phyloP scores from a whole-genome alignment of 2,888 invertebrate species.

The Subacronicta megacephala region DNA sequence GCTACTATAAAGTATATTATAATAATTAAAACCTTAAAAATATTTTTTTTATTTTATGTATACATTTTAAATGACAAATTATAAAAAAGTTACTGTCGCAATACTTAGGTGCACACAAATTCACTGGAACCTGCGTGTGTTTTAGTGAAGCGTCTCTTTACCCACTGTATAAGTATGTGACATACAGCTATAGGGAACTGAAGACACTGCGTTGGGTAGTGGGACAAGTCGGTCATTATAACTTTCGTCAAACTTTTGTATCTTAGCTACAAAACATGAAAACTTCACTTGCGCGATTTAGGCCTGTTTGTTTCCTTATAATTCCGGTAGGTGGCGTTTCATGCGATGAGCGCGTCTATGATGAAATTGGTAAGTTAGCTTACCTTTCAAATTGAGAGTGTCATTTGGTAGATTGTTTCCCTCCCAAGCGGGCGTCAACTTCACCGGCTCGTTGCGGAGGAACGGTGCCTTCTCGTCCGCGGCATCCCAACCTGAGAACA shows the following conservation, averaged over 20 bases:
- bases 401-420: slow-evolving; percentile 95
- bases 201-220: slow-evolving; percentile 76
- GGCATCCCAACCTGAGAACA: slow-evolving; percentile 79
- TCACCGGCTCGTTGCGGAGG: slow-evolving; percentile 93
- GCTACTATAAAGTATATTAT: not conserved
- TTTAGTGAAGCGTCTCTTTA: slow-evolving; percentile 76
- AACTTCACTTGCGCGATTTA: slow-evolving; percentile 23
- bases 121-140: slow-evolving; percentile 74
- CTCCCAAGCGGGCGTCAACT: slow-evolving; percentile 96
- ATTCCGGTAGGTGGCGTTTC: slow-evolving; percentile 38
- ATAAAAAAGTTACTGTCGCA: slow-evolving; percentile 62
- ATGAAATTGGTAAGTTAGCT: no score
- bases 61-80: not conserved
- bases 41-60: not conserved
- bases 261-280: not conserved
- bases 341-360: not conserved
- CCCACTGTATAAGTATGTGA: slow-evolving; percentile 70
- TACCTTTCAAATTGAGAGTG: slow-evolving; percentile 94
- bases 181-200: slow-evolving; percentile 59
- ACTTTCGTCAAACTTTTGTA: slow-evolving; percentile 4
- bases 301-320: not conserved
- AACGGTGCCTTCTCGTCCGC: slow-evolving; percentile 90
- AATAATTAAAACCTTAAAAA: not conserved
- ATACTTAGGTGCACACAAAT: slow-evolving; percentile 81
- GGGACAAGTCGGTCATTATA: slow-evolving; percentile 50